phyloP scores from a whole-genome alignment of 2,888 invertebrate genomes.

The Microctonus brassicae region DNA sequence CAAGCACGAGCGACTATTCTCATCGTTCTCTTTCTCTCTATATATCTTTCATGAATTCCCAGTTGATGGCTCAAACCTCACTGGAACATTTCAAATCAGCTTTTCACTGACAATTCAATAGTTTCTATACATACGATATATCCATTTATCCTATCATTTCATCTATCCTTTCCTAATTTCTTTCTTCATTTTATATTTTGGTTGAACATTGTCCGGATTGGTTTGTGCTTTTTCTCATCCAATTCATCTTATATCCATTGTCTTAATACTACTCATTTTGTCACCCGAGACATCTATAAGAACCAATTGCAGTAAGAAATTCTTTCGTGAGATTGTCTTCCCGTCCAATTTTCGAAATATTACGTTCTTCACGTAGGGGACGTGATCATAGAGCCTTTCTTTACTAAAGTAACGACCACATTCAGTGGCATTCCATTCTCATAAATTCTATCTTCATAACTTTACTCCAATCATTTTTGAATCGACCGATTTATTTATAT shows the following conservation, averaged over 20 bases:
- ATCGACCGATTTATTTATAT: background rate
- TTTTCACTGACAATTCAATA: conserved; percentile 36
- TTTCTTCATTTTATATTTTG: background rate
- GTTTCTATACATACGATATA: background rate
- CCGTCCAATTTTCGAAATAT: conserved; percentile 33
- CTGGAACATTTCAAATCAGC: conserved; percentile 28
- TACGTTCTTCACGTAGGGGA: background rate
- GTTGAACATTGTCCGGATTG: background rate
- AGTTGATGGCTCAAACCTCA: conserved; percentile 24
- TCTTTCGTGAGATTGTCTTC: conserved; percentile 20
- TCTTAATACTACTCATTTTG: conserved; percentile 1
- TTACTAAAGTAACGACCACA: background rate
- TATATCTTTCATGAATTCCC: conserved; percentile 31
- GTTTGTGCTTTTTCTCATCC: background rate
- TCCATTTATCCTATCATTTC: background rate
- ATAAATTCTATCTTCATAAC: background rate
- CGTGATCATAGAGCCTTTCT: background rate
- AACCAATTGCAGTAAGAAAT: conserved; percentile 20
- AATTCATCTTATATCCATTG: background rate
- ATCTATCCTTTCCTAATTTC: background rate
- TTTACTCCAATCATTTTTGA: background rate
- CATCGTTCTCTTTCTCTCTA: conserved; percentile 4
- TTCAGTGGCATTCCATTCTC: background rate
- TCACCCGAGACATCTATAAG: background rate
- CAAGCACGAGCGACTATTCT: conserved; percentile 32